A percentile compares a stretch with the other conserved stretches of the same genome.
Conservation (phyloP, 37 sponge, comb jelly and placozoan species). For the Beroe ovata region DNA sequence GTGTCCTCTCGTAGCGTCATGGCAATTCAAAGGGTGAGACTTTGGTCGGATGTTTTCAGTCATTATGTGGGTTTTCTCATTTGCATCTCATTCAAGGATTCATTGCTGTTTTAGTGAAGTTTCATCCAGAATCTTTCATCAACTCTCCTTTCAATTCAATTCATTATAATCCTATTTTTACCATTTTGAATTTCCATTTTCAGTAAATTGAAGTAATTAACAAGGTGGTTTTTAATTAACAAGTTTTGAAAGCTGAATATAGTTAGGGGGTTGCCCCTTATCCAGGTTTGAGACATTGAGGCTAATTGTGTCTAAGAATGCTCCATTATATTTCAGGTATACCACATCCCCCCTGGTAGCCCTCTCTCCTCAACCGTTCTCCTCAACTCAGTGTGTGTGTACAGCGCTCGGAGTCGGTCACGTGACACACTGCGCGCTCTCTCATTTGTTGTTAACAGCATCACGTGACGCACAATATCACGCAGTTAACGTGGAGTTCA, state of each 20-base stretch:
- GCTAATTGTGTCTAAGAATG: conserved; percentile 38
- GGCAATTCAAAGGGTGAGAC: no score
- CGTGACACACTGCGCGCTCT: conserved; percentile 27
- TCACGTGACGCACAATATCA: conserved; percentile 22
- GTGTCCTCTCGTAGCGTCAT: no score
- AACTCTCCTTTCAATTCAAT: no score
- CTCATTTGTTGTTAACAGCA: not conserved
- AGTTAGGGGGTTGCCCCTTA: not conserved
- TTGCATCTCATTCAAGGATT: no score
- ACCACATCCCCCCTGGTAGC: not conserved
- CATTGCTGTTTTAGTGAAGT: no score
- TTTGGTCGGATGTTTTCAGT: no score
- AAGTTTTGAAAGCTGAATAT: not conserved
- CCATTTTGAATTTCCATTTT: not conserved
- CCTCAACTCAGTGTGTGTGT: not conserved
- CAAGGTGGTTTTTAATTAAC: no score
- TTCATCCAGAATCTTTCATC: no score
- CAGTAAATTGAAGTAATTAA: no score
- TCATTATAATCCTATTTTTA: no score
- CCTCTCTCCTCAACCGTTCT: conserved; percentile 27
- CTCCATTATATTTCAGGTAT: conserved; percentile 47
- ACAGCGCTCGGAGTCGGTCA: conserved; percentile 2
- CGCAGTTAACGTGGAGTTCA: conserved; percentile 63
- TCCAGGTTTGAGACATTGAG: conserved; percentile 58
- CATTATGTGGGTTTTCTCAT: no score